A percentile compares a stretch with the other conserved stretches of the same genome.
phyloP scores from a whole-genome alignment of 1,140 invertebrate species.

The Drosophila watanabei region DNA sequence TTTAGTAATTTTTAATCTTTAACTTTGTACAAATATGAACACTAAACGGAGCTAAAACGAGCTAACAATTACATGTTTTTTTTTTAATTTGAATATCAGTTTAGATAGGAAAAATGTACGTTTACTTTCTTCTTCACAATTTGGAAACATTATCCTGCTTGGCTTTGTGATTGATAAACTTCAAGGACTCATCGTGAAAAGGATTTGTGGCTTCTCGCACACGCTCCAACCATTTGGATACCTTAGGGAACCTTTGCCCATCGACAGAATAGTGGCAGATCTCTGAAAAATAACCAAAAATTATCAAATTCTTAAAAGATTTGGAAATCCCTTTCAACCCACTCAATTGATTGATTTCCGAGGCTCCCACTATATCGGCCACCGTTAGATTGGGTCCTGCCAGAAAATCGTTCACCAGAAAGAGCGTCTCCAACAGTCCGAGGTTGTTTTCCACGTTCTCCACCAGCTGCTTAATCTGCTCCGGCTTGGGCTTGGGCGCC shows the following conservation, averaged over 20 bases:
- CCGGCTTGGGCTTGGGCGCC: constrained; percentile 83
- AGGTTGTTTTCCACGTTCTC: constrained; percentile 85
- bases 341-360: constrained; percentile 94
- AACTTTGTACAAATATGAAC: constrained; percentile 43
- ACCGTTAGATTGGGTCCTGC: constrained; percentile 89
- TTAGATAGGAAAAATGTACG: accelerated
- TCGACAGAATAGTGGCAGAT: constrained; percentile 88
- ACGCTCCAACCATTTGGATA: constrained; percentile 89
- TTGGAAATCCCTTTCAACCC: constrained; percentile 44
- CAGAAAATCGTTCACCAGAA: constrained; percentile 89
- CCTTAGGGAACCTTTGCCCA: constrained; percentile 86
- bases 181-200: constrained; percentile 88
- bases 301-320: not conserved
- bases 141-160: constrained; percentile 38
- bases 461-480: constrained; percentile 86
- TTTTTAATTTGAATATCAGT: not conserved
- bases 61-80: not conserved
- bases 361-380: constrained; percentile 92
- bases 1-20: constrained; percentile 34
- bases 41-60: constrained; percentile 40
- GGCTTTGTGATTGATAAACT: constrained; percentile 51
- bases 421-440: constrained; percentile 88
- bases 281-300: constrained; percentile 79
- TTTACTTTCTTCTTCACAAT: constrained; percentile 15
- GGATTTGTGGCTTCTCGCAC: constrained; percentile 88